A percentile compares a stretch with the other conserved stretches of the same genome.
Evolutionary conservation across 2,113 vertebrate genomes (phyloP).

Genomic region (Paralichthys olivaceus): DNA sequence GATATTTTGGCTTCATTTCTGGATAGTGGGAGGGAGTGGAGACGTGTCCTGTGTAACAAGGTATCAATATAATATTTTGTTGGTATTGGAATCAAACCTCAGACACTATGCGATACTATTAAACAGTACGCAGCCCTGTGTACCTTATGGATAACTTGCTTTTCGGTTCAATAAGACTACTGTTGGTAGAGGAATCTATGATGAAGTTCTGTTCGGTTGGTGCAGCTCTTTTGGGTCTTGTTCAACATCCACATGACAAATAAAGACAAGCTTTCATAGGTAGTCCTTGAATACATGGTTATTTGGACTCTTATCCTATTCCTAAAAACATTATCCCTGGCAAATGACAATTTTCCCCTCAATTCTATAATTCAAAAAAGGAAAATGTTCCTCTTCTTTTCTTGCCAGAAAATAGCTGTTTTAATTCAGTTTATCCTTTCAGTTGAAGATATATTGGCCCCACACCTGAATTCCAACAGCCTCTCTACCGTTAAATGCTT

Average conservation of each 20-base stretch:
- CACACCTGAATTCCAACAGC: neutral
- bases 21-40: too few species aligned
- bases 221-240: neutral
- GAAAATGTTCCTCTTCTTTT: neutral
- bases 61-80: neutral
- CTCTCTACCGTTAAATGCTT: neutral
- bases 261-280: neutral
- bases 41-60: too few species aligned
- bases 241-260: neutral
- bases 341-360: neutral
- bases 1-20: too few species aligned
- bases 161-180: neutral
- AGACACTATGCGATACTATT: too few species aligned
- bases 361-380: neutral
- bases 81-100: neutral
- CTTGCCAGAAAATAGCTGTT: neutral
- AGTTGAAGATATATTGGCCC: slow-evolving; percentile 10
- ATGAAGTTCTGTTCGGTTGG: neutral
- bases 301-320: neutral
- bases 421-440: neutral
- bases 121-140: neutral
- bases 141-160: neutral
- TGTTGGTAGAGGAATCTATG: neutral
- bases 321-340: neutral
- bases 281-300: neutral